These are phyloP conservation scores for Aphaenogaster floridana DNA, from an alignment of 1,140 invertebrate species.

Conservation along the genomic window DNA sequence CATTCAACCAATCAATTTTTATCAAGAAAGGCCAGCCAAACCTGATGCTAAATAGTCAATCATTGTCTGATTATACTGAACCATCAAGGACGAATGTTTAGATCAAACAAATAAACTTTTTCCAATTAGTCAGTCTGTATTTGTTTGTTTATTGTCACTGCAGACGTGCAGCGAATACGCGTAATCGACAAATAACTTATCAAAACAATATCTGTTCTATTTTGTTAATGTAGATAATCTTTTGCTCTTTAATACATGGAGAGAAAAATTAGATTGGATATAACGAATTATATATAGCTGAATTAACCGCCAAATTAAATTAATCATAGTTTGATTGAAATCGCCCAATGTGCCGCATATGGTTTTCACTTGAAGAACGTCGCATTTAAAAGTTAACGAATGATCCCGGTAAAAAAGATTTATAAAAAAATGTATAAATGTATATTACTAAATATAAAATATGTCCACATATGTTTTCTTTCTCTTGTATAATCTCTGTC, in stretches of 20 bases:
- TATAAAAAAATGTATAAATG: too few relatives aligned
- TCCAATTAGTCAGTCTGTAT: background rate
- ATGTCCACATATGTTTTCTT: too few relatives aligned
- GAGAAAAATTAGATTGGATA: background rate
- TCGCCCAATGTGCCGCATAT: too few relatives aligned
- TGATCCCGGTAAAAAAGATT: too few relatives aligned
- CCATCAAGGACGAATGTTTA: background rate
- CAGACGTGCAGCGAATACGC: background rate
- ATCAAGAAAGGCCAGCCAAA: background rate
- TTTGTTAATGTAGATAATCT: background rate
- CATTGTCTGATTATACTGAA: background rate
- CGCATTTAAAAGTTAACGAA: too few relatives aligned
- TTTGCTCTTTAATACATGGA: background rate
- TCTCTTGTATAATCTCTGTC: too few relatives aligned
- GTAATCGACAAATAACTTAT: background rate
- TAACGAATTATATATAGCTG: background rate
- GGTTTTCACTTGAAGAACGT: too few relatives aligned
- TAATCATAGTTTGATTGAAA: too few relatives aligned
- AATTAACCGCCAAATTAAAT: too few relatives aligned
- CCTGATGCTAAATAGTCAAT: background rate
- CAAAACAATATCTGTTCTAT: background rate
- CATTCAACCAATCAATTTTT: background rate
- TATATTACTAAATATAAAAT: too few relatives aligned
- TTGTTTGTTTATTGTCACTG: background rate
- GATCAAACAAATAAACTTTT: background rate